phyloP scores from a whole-genome alignment of 1,140 invertebrate genomes.

The Meloidogyne chitwoodi region DNA sequence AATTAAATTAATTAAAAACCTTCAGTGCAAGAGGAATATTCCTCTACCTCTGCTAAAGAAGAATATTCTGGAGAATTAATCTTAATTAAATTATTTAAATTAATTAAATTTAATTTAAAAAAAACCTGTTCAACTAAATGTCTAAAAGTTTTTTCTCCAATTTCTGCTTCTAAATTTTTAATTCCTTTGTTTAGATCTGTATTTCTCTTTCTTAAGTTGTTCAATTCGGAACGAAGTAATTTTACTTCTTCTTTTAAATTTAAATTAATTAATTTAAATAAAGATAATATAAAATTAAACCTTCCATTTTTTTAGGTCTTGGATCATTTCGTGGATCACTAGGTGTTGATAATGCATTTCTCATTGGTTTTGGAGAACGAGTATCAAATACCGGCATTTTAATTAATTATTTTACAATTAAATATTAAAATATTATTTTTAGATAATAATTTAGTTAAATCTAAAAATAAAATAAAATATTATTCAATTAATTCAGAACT shows the following conservation, averaged over 20 bases:
- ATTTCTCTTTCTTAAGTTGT: slow-evolving; percentile 19
- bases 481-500: too few relatives aligned
- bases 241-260: slow-evolving; percentile 4
- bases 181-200: slow-evolving; percentile 20
- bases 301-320: slow-evolving; percentile 7
- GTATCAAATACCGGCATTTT: neutral
- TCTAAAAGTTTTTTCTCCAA: slow-evolving; percentile 25
- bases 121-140: slow-evolving; percentile 23
- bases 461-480: too few relatives aligned
- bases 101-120: slow-evolving; percentile 61
- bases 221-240: slow-evolving; percentile 3
- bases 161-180: slow-evolving; percentile 21
- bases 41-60: neutral
- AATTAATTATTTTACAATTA: too few relatives aligned
- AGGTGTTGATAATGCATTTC: slow-evolving; percentile 13
- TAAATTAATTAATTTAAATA: neutral
- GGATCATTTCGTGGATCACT: slow-evolving; percentile 11
- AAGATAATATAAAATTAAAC: neutral
- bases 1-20: neutral
- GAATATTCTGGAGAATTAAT: slow-evolving; percentile 1
- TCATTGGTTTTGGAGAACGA: neutral
- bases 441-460: too few relatives aligned
- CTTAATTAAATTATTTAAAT: neutral
- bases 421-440: too few relatives aligned
- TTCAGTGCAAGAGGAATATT: slow-evolving; percentile 4